Evolutionary conservation across 2,888 invertebrate genomes (phyloP).

Genomic region (Gastrophysa polygoni): DNA sequence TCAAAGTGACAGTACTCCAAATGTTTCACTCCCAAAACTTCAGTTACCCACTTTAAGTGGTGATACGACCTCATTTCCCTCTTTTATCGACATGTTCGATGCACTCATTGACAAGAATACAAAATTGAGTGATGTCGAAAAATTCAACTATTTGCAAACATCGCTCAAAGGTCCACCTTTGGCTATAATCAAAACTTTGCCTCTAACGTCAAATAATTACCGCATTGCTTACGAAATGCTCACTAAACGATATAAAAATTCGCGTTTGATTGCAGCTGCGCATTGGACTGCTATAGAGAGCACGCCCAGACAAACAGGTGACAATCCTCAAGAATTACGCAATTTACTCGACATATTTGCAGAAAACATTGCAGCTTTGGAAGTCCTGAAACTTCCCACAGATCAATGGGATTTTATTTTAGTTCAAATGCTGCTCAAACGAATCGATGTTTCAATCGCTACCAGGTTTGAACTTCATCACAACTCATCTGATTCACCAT

Average conservation of each 20-base stretch:
- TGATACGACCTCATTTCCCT: background rate
- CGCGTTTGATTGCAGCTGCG: background rate
- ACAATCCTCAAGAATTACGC: background rate
- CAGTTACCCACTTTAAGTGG: background rate
- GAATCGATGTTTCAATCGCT: background rate
- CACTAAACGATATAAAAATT: background rate
- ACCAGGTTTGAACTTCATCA: background rate
- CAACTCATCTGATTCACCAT: background rate
- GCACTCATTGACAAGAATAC: background rate
- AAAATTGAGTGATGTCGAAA: background rate
- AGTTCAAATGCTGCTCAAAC: background rate
- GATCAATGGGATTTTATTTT: background rate
- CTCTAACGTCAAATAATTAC: background rate
- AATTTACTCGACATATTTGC: background rate
- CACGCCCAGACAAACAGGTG: background rate
- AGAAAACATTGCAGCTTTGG: background rate
- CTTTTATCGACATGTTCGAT: background rate
- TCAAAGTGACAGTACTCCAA: too few species aligned
- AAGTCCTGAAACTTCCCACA: background rate
- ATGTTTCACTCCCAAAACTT: background rate
- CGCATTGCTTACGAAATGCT: background rate
- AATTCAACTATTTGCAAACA: background rate
- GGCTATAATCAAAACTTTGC: background rate
- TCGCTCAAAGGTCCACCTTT: background rate
- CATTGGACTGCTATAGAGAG: background rate